phyloP scores from a whole-genome alignment of 2,113 vertebrate species.

The Eptesicus fuscus region DNA sequence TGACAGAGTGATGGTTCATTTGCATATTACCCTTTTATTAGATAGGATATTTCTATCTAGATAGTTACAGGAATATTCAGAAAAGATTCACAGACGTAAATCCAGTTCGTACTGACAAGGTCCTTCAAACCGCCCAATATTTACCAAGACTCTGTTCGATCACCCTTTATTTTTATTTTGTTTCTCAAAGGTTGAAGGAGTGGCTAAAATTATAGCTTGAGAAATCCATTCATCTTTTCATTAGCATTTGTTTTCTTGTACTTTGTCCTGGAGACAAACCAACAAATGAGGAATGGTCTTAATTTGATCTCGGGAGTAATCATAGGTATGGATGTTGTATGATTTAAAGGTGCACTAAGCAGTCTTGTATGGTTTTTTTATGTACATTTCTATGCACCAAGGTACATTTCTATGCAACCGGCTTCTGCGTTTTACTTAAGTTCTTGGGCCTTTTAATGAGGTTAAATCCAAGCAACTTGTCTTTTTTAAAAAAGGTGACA shows the following conservation, averaged over 20 bases:
- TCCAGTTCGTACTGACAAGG: slow-evolving; percentile 70
- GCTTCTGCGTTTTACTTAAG: slow-evolving; percentile 22
- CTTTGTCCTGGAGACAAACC: slow-evolving; percentile 30
- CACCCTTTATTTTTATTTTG: slow-evolving; percentile 60
- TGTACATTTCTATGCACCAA: background rate
- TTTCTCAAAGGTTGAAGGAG: slow-evolving; percentile 64
- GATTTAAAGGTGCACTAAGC: slow-evolving; percentile 4
- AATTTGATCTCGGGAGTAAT: slow-evolving; percentile 56
- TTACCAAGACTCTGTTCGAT: slow-evolving; percentile 55
- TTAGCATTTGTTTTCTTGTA: slow-evolving; percentile 57
- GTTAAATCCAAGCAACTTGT: background rate
- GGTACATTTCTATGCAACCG: background rate
- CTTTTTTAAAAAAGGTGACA: background rate
- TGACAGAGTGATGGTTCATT: too few species aligned
- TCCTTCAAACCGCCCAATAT: slow-evolving; percentile 66
- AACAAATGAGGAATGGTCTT: slow-evolving; percentile 41
- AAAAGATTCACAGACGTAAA: slow-evolving; percentile 76
- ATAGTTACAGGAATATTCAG: slow-evolving; percentile 77
- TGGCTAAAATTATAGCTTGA: slow-evolving; percentile 57
- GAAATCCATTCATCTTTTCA: slow-evolving; percentile 73
- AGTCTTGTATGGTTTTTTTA: background rate
- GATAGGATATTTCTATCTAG: slow-evolving; percentile 77
- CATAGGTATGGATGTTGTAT: background rate
- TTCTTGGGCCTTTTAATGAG: background rate
- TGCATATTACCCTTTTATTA: too few species aligned